Base-by-base conservation (phyloP, 2,888 invertebrate species). In the Cyclophora punctaria region DNA sequence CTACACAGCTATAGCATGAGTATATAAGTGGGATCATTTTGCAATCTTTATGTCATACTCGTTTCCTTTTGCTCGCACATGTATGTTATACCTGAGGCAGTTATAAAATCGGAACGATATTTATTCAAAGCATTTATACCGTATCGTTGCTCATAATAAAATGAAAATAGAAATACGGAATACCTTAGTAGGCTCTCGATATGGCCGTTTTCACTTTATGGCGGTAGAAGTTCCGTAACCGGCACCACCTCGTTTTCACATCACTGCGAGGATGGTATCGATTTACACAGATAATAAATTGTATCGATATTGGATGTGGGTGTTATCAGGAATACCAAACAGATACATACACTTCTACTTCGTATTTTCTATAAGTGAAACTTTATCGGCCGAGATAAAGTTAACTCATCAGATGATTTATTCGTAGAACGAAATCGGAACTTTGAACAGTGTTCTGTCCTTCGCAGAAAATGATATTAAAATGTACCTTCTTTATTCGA, bases 121-220 rank as follows among this genome's bases (percentile, higher is more conserved):
- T 37, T 37, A 37, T 37, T 37, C 37, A 37, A 37, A 37, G 37
- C 37, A 37, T 48, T 46, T 47, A 59, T 47, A 64, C 49, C 54
- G 46, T 57, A 56, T 57, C 56, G 55, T 48, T 55, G 50, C 53
- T 64, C 48, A 53, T 63, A 62, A 66, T 67, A 67, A 66, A 68
- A 66, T 63, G 53, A 60, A 67, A 67, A 69, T 67, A 69, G 59
- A 67, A 68, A 69, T 67, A 64, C 60, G 55, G 56, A 66, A 70
- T 65, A 63, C 56, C 59, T 60, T 58, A 65, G 60, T 55, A 60
- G 62, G 60, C 58, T 60, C 47, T 60, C 55, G 61, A 63, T 68
- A 68, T 64, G 59, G 57, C 55, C 66, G 58, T 68, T 69, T 69
- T 61, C 64, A 62, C 61, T 73, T 74, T 71, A 73, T 65, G 69